phyloP scores from a whole-genome alignment of 2,888 invertebrate genomes.

The Polymixis flavicincta region DNA sequence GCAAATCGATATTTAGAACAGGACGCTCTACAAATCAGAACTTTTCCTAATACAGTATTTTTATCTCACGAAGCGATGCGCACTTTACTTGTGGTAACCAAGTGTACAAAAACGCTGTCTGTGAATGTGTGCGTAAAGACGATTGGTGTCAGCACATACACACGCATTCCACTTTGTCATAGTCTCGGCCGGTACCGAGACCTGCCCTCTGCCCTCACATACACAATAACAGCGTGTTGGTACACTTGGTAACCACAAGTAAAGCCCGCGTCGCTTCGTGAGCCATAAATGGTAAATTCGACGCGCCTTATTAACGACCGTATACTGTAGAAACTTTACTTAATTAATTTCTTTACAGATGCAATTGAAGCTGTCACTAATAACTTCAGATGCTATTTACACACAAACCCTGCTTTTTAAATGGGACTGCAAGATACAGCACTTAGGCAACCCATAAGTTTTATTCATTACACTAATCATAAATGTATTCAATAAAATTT shows the following conservation, averaged over 20 bases:
- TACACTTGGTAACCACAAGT: neutral
- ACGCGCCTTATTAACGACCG: neutral
- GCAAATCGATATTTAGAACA: neutral
- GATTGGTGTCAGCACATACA: neutral
- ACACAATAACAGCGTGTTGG: neutral
- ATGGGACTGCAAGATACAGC: slow-evolving; percentile 72
- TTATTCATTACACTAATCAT: slow-evolving; percentile 35
- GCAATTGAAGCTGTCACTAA: slow-evolving; percentile 73
- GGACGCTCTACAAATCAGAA: neutral
- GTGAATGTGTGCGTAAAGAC: neutral
- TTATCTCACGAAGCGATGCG: neutral
- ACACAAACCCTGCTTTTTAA: slow-evolving; percentile 63
- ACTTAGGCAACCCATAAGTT: slow-evolving; percentile 63
- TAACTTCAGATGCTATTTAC: slow-evolving; percentile 71
- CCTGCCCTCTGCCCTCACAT: neutral
- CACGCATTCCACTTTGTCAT: neutral
- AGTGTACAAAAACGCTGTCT: neutral
- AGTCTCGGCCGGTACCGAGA: neutral
- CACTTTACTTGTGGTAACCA: neutral
- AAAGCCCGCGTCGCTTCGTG: neutral
- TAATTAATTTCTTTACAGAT: slow-evolving; percentile 74
- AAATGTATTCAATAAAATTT: slow-evolving; percentile 53
- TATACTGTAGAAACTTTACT: slow-evolving; percentile 26
- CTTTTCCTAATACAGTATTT: neutral
- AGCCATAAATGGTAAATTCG: neutral